Conservation (phyloP, 1,140 invertebrate species). For the Zaprionus vittiger region DNA sequence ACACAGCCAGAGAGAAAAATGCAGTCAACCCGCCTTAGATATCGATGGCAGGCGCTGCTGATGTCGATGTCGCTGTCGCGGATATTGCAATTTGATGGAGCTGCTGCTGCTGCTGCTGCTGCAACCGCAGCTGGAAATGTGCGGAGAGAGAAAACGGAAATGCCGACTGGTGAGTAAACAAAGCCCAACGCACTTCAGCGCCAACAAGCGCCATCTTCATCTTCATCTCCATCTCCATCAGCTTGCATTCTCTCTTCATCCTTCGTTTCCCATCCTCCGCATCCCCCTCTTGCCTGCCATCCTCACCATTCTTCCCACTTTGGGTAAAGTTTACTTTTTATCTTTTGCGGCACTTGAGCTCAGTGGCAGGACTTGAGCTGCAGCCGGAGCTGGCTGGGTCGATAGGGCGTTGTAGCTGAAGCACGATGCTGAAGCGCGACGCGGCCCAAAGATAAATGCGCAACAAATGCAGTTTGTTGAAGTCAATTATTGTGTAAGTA, state of each 20-base stretch:
- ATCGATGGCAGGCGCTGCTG: slow-evolving; percentile 64
- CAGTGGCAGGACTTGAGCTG: slow-evolving; percentile 7
- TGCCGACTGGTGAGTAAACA: slow-evolving; percentile 63
- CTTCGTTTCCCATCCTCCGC: neutral
- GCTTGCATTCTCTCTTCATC: neutral
- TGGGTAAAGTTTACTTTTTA: slow-evolving; percentile 72
- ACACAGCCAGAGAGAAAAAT: neutral
- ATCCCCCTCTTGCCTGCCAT: no score
- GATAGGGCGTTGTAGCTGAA: no score
- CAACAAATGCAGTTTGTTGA: slow-evolving; percentile 80
- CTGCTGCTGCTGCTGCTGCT: slow-evolving; percentile 15
- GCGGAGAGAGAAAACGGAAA: slow-evolving; percentile 30
- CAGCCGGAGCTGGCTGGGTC: neutral
- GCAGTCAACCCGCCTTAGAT: slow-evolving; percentile 45
- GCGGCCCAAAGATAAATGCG: slow-evolving; percentile 70
- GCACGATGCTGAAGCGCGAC: slow-evolving; percentile 11
- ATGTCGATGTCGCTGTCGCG: slow-evolving; percentile 62
- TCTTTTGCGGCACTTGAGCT: slow-evolving; percentile 66
- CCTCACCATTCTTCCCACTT: neutral
- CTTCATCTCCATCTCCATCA: slow-evolving; percentile 1
- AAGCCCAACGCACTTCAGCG: slow-evolving; percentile 66
- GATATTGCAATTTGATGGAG: slow-evolving; percentile 80
- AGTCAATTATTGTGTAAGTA: slow-evolving; percentile 80
- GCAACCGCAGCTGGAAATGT: slow-evolving; percentile 35
- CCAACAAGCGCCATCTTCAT: slow-evolving; percentile 37